Percentiles rank a stretch among this genome's conserved stretches.
Evolutionary conservation across 2,888 invertebrate species (phyloP).

Genomic region (Chironomus riparius): DNA sequence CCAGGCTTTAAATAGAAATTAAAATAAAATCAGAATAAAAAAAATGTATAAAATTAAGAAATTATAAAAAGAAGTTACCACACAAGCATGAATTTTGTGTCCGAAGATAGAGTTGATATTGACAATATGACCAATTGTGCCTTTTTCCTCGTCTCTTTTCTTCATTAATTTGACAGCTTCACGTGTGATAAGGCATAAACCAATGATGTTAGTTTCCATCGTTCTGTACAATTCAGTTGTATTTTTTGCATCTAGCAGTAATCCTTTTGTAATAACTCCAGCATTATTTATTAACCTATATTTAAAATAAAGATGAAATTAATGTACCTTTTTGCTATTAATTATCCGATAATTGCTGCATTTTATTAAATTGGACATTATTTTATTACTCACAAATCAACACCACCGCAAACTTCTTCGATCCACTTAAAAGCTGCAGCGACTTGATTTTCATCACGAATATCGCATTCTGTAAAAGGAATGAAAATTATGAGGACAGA

Average conservation of each 20-base stretch:
- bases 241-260: conserved; percentile 33
- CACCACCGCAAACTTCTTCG: conserved; percentile 33
- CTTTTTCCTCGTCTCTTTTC: conserved; percentile 35
- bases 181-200: conserved; percentile 44
- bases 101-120: conserved; percentile 20
- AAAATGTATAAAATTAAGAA: too few relatives aligned
- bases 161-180: conserved; percentile 47
- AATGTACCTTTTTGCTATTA: too few relatives aligned
- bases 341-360: too few relatives aligned
- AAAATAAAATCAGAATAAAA: too few relatives aligned
- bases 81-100: conserved; percentile 22
- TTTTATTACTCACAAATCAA: conserved; percentile 29
- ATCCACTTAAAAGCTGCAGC: conserved; percentile 33
- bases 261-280: conserved; percentile 30
- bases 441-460: conserved; percentile 33
- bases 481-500: background rate
- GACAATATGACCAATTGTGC: conserved; percentile 20
- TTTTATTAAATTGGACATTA: too few relatives aligned
- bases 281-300: conserved; percentile 32
- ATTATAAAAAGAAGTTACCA: background rate
- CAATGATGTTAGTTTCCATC: conserved; percentile 47
- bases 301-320: too few relatives aligned
- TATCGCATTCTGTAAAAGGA: conserved; percentile 29
- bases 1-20: conserved; percentile 29
- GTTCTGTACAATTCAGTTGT: conserved; percentile 38